These are phyloP conservation scores for Chironomus riparius DNA, from an alignment of 2,888 invertebrate species.

Conservation along the genomic window DNA sequence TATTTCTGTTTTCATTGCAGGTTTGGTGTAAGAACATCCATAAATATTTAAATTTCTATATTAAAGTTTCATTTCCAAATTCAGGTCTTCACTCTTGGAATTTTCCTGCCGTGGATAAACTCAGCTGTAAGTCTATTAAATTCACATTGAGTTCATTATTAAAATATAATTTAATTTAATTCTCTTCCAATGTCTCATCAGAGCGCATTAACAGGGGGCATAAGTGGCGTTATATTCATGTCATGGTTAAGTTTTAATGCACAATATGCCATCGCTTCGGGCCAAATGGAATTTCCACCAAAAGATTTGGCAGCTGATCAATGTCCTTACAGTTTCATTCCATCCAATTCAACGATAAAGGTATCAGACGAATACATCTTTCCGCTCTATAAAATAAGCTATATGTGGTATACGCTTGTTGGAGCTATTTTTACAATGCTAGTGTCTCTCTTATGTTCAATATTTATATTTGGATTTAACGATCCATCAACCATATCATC, in stretches of 20 bases:
- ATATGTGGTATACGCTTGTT: conserved; percentile 67
- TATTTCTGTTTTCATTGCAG: no score
- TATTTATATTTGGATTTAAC: conserved; percentile 41
- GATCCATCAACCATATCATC: conserved; percentile 50
- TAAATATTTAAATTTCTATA: conserved; percentile 30
- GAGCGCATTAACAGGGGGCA: conserved; percentile 53
- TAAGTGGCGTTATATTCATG: conserved; percentile 48
- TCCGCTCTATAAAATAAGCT: conserved; percentile 59
- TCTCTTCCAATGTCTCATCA: conserved; percentile 32
- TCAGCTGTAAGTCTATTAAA: conserved; percentile 45
- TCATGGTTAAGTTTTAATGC: conserved; percentile 54
- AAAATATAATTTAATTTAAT: background rate
- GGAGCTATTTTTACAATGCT: conserved; percentile 49
- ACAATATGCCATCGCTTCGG: conserved; percentile 52
- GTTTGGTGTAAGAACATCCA: conserved; percentile 42
- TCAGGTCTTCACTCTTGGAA: conserved; percentile 50
- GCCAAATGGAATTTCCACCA: conserved; percentile 54
- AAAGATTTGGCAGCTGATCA: conserved; percentile 55
- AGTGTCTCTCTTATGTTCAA: conserved; percentile 38
- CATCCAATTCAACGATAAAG: conserved; percentile 30
- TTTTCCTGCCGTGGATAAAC: conserved; percentile 60
- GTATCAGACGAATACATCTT: conserved; percentile 32
- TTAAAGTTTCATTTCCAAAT: background rate
- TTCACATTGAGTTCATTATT: background rate
- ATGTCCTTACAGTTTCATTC: conserved; percentile 53